Evolutionary conservation across 2,113 vertebrate genomes (phyloP), one percentile per base, ranked within the genome.

Genomic region (Pseudonaja textilis): DNA sequence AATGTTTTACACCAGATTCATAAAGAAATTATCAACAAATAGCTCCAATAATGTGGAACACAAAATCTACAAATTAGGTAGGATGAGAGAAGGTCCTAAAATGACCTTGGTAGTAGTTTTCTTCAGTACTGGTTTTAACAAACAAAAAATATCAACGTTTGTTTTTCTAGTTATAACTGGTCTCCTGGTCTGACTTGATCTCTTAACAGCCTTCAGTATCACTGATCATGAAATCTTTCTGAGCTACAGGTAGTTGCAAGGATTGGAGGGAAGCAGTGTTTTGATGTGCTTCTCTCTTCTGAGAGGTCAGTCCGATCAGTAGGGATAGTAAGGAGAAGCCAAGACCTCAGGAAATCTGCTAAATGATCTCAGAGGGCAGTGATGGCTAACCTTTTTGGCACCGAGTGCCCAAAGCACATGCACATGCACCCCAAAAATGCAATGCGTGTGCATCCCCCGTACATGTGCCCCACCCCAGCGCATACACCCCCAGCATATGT

Each of bases 1-100:
- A 90, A 90, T 90, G 34, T 56, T 90, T 93, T 93, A 90, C 29
- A 87, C 29, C 69, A 86, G 61, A 90, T 93, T 93, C 47, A 64
- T 45, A 25, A 90, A 93, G 39, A 42, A 87, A 64, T 64, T 64
- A 59, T 9, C 64, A 61, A 89, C n/a, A 90, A 93, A 93, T 89
- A 74, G 6, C 18, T 89, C 52, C 59, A 18, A 50, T 42, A 85
- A n/a, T 20, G 8, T 50, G 85, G 29, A 85, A 85, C 29, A 89
- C 55, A 86, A 54, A 61, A 4, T 22, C 39, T 39, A 57, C 61
- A 52, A 23, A 50, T 39, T 64, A 22, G 29, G 47, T 42, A 55
- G 22, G 47, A 47, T 50, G 18, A n/a, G 54, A 20, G 6, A 20
- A 18, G 12, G 57, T 26, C 57, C 25, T 18, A 45, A 85, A 85